Evolutionary conservation across 2,113 vertebrate genomes (phyloP).

Genomic region (human): GRCh38 chr13:31990501-31991000

Average conservation of each 20-base stretch:
- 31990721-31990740: background rate
- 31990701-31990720: background rate
- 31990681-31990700: no score
- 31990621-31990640: no score
- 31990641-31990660: no score
- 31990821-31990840: background rate
- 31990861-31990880: background rate
- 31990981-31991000: background rate
- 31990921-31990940: background rate
- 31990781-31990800: background rate
- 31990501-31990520: no score
- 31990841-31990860: background rate
- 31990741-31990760: background rate
- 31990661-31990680: no score
- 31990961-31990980: background rate
- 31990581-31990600: no score
- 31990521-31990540: no score
- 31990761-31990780: conserved; percentile 15
- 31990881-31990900: background rate
- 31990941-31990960: background rate
- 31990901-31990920: background rate
- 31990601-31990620: no score
- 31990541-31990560: no score
- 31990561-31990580: no score
- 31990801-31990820: background rate